A percentile compares a stretch with the other conserved stretches of the same genome.
phyloP scores from a whole-genome alignment of 1,140 invertebrate genomes.

The Drosophila arawakana region DNA sequence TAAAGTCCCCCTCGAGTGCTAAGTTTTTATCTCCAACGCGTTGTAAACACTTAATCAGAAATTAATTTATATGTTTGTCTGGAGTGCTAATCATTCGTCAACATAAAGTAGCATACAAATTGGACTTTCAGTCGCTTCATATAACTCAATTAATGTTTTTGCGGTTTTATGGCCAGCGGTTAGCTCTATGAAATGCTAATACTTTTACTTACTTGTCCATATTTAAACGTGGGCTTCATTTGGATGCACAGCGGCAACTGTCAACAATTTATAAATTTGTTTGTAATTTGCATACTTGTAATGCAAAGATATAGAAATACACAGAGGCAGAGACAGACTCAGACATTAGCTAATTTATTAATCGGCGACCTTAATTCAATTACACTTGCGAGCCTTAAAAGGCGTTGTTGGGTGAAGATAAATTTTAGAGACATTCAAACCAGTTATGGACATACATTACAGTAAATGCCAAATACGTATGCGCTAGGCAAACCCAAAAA shows the following conservation, averaged over 20 bases:
- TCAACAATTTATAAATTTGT: constrained; percentile 26
- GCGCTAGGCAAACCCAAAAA: constrained; percentile 13
- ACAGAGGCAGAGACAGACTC: constrained; percentile 12
- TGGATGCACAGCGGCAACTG: constrained; percentile 13
- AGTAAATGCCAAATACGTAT: constrained; percentile 40
- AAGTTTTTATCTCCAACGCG: constrained; percentile 21
- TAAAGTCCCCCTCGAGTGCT: constrained; percentile 1
- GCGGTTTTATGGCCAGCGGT: constrained; percentile 24
- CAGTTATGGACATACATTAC: constrained; percentile 39
- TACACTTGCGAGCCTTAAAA: constrained; percentile 42
- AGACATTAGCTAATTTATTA: constrained; percentile 35
- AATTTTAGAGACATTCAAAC: constrained; percentile 21
- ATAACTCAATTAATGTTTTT: constrained; percentile 54
- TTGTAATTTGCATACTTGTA: constrained; percentile 53
- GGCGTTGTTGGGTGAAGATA: constrained; percentile 35
- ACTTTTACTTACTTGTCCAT: constrained; percentile 39
- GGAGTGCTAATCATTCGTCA: neutral
- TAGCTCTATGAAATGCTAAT: constrained; percentile 28
- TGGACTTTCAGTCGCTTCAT: constrained; percentile 11
- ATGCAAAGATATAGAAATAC: neutral
- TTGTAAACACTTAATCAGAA: constrained; percentile 52
- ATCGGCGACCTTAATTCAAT: constrained; percentile 54
- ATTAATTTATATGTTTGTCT: constrained; percentile 52
- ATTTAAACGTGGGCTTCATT: constrained; percentile 28
- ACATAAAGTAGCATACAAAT: constrained; percentile 21